Conservation (phyloP, 1,140 invertebrate genomes). For the Zaprionus ghesquierei region DNA sequence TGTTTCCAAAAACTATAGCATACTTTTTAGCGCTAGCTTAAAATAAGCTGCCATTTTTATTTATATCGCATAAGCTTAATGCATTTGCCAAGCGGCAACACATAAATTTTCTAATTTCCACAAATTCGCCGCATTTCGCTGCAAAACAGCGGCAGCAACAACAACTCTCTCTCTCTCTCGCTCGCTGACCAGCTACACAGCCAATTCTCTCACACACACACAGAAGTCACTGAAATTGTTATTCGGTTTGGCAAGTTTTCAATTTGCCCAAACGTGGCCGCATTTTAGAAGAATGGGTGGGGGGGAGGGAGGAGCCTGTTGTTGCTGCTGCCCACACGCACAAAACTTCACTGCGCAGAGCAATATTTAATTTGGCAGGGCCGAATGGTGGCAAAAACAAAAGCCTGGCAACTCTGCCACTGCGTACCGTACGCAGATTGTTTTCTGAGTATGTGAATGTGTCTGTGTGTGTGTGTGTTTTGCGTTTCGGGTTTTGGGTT, state of each 20-base stretch:
- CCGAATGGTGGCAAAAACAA: slow-evolving; percentile 12
- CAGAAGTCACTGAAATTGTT: not conserved
- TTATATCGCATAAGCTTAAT: not conserved
- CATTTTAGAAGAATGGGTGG: slow-evolving; percentile 19
- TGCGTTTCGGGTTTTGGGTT: not conserved
- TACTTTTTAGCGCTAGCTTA: not conserved
- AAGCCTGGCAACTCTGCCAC: slow-evolving; percentile 50
- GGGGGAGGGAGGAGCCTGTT: not conserved
- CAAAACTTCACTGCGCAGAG: slow-evolving; percentile 9
- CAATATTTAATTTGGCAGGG: slow-evolving; percentile 52
- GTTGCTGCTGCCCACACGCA: not conserved
- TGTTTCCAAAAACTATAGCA: not conserved
- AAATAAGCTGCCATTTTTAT: not conserved
- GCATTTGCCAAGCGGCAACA: not conserved
- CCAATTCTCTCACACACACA: slow-evolving; percentile 1
- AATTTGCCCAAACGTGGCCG: slow-evolving; percentile 43
- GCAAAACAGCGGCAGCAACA: too few species aligned
- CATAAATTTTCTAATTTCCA: not conserved
- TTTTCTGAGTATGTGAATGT: not conserved
- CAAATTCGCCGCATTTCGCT: not conserved
- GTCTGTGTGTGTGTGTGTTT: not conserved
- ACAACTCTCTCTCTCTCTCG: not conserved
- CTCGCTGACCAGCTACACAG: not conserved
- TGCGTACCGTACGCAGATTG: slow-evolving; percentile 6
- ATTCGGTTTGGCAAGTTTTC: slow-evolving; percentile 52